Conservation (phyloP, 2,113 vertebrate genomes). For the Tauraco erythrolophus region DNA sequence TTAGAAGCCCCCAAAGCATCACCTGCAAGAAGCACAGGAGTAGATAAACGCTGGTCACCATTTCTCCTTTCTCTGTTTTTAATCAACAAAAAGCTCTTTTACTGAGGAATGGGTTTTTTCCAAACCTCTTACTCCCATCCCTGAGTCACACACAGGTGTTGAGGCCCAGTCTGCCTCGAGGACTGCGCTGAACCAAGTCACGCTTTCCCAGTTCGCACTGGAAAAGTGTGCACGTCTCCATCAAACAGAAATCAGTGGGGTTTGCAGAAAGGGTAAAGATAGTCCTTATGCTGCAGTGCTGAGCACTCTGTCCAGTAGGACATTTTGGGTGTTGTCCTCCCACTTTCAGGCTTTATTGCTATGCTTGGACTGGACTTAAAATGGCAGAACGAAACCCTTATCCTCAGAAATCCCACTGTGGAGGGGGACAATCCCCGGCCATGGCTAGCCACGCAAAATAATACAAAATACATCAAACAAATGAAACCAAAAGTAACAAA, state of each 20-base stretch:
- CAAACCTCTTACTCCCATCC: background rate
- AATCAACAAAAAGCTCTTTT: background rate
- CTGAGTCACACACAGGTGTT: background rate
- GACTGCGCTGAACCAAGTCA: background rate
- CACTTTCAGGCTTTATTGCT: background rate
- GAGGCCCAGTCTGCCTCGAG: background rate
- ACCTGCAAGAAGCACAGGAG: background rate
- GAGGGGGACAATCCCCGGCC: background rate
- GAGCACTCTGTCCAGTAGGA: background rate
- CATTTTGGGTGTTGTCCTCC: background rate
- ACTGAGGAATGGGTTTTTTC: background rate
- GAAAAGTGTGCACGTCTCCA: background rate
- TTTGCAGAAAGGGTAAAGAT: background rate
- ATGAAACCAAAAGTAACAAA: conserved; percentile 42
- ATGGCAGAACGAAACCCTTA: background rate
- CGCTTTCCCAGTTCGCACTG: background rate
- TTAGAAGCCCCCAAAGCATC: background rate
- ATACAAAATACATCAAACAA: conserved; percentile 16
- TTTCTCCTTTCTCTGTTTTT: background rate
- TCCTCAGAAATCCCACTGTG: background rate
- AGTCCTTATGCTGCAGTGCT: background rate
- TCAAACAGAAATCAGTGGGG: background rate
- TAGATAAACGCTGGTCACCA: background rate
- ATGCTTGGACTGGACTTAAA: background rate
- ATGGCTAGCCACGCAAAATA: conserved; percentile 41